Evolutionary conservation across 1,140 invertebrate species (phyloP).

Genomic region (Lasioglossum baleicum): DNA sequence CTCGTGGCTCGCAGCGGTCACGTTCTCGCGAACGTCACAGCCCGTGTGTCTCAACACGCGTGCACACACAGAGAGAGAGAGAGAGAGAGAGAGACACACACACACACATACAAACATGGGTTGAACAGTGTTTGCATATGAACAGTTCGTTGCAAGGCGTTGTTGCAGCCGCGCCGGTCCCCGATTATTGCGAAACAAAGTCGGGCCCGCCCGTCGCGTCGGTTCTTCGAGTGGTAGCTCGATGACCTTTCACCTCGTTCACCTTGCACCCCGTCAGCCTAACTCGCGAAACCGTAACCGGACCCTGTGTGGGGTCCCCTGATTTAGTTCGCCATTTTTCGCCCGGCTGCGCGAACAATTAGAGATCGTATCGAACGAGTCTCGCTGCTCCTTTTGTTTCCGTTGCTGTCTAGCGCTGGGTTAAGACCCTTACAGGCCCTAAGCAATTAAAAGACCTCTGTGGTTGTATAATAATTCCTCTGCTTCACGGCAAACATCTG

Average conservation of each 20-base stretch:
- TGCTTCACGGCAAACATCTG: no score
- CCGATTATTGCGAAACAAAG: slow-evolving; percentile 43
- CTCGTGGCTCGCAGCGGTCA: slow-evolving; percentile 14
- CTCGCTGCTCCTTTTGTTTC: not conserved
- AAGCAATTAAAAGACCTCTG: no score
- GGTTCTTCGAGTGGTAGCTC: slow-evolving; percentile 28
- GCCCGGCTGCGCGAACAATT: slow-evolving; percentile 59
- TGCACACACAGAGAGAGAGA: not conserved
- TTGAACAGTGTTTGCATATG: slow-evolving; percentile 21
- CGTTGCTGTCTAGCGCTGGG: not conserved
- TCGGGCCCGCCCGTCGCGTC: slow-evolving; percentile 29
- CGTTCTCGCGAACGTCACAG: not conserved
- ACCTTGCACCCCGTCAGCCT: not conserved
- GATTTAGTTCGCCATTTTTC: slow-evolving; percentile 55
- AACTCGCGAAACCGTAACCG: slow-evolving; percentile 25
- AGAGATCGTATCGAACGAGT: slow-evolving; percentile 62
- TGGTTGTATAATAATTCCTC: no score
- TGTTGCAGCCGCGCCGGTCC: not conserved
- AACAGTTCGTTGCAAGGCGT: not conserved
- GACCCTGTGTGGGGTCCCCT: not conserved
- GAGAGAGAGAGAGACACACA: no score
- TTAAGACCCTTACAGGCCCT: no score
- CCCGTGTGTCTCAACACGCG: no score
- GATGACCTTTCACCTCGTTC: slow-evolving; percentile 43
- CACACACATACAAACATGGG: not conserved